Evolutionary conservation across 2,888 invertebrate genomes (phyloP), one percentile per base, ranked within the genome.

Genomic region (Sinelater perroti): DNA sequence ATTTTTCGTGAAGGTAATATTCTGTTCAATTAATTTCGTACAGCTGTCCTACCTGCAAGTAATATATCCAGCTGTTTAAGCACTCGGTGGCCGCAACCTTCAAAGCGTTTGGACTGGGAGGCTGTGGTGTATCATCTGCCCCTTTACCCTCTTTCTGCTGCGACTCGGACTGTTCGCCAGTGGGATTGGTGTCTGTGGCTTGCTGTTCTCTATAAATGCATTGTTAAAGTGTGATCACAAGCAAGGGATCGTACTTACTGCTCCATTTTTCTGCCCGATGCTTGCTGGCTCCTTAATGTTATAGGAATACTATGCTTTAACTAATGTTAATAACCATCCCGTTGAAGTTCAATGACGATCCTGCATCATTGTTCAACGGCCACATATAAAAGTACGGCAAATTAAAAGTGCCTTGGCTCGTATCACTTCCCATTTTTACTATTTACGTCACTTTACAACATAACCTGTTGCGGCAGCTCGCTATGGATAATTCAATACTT

Each of bases 1-100:
- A n/a, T n/a, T n/a, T n/a, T n/a, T n/a, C n/a, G n/a, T n/a, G n/a
- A n/a, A n/a, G n/a, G n/a, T n/a, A n/a, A n/a, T n/a, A n/a, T n/a
- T n/a, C n/a, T n/a, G n/a, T n/a, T n/a, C n/a, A n/a, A n/a, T n/a
- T n/a, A n/a, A n/a, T n/a, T n/a, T n/a, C n/a, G n/a, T n/a, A n/a
- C n/a, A n/a, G n/a, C n/a, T n/a, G n/a, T n/a, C 21, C 14, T 69
- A 77, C 78, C 66, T 79, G 78, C 66, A 79, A 70, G 69, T 78
- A 79, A 69, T 72, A 74, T 44, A 78, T 76, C 79, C 79, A 79
- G 65, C 76, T 78, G 59, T 78, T 78, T 49, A 78, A 66, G 61
- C 78, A 78, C 66, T 79, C 78, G 17, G 78, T 75, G 18, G 78
- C 78, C 42, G 78, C 77, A 16, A 78, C 72, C 73, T 78, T 79